A percentile compares a stretch with the other conserved stretches of the same genome.
phyloP scores from a whole-genome alignment of 2,888 invertebrate genomes.

The Apodemia mormo region DNA sequence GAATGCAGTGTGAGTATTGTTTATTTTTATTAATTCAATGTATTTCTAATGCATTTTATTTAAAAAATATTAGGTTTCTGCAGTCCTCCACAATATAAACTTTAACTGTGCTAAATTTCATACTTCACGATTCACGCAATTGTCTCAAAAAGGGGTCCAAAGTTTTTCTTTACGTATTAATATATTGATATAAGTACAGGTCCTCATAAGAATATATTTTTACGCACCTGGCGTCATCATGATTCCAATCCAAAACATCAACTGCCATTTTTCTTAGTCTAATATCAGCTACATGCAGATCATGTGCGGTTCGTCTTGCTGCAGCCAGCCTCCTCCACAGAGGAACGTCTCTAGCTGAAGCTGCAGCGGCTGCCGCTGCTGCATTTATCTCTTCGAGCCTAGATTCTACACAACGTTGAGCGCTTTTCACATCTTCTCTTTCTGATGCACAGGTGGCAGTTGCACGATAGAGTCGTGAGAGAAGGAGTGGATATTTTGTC shows the following conservation, averaged over 20 bases:
- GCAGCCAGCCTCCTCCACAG: slow-evolving; percentile 94
- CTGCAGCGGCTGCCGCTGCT: slow-evolving; percentile 94
- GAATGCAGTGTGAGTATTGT: too few relatives aligned
- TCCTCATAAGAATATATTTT: too few relatives aligned
- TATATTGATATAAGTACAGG: too few relatives aligned
- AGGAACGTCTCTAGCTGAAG: slow-evolving; percentile 92
- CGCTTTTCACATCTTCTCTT: slow-evolving; percentile 90
- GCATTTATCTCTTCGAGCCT: slow-evolving; percentile 97
- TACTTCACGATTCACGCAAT: too few relatives aligned
- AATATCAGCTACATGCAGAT: slow-evolving; percentile 94
- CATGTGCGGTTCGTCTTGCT: slow-evolving; percentile 88
- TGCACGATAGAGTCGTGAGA: slow-evolving; percentile 94
- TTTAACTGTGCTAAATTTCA: too few relatives aligned
- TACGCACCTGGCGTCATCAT: slow-evolving; percentile 83
- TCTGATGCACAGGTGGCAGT: slow-evolving; percentile 93
- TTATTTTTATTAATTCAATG: too few relatives aligned
- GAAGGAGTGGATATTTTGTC: slow-evolving; percentile 96
- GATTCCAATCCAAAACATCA: slow-evolving; percentile 96
- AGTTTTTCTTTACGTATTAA: too few relatives aligned
- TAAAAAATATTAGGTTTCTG: too few relatives aligned
- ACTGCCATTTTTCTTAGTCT: slow-evolving; percentile 96
- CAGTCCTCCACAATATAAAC: too few relatives aligned
- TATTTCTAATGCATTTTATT: too few relatives aligned
- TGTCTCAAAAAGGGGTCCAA: too few relatives aligned
- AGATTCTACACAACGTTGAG: slow-evolving; percentile 95